Percentiles rank a stretch among this genome's conserved stretches.
phyloP scores from a whole-genome alignment of 2,797 vertebrate genomes.

The Dendrocincla fuliginosa region DNA sequence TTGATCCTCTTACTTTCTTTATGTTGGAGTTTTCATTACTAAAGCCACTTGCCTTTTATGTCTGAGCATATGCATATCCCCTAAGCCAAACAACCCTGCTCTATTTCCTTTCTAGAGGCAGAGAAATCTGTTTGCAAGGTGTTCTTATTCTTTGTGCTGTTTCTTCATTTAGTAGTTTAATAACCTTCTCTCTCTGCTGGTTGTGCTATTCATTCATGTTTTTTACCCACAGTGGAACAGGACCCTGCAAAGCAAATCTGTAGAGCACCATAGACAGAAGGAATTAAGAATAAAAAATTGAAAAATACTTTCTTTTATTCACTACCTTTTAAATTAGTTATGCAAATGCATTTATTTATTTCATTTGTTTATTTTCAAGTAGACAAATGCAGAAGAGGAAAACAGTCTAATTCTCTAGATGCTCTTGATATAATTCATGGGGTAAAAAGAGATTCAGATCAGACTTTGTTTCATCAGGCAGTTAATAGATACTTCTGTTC shows the following conservation, averaged over 20 bases:
- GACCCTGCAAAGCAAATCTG: background rate
- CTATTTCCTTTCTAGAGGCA: slow-evolving; percentile 13
- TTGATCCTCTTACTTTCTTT: slow-evolving; percentile 50
- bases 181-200: background rate
- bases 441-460: background rate
- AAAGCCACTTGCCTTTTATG: slow-evolving; percentile 26
- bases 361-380: background rate
- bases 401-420: background rate
- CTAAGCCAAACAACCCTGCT: slow-evolving; percentile 10
- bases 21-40: slow-evolving; percentile 19
- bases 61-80: background rate
- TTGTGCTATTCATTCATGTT: background rate
- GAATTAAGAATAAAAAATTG: background rate
- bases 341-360: background rate
- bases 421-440: background rate
- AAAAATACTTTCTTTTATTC: background rate
- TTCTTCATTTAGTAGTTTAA: slow-evolving; percentile 43
- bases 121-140: slow-evolving; percentile 23
- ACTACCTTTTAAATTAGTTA: background rate
- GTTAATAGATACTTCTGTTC: background rate
- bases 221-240: background rate
- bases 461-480: background rate
- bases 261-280: background rate
- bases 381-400: background rate
- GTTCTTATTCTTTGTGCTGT: background rate